Percentiles rank a stretch among this genome's conserved stretches.
phyloP scores from a whole-genome alignment of 2,888 invertebrate species.

The Galerucella nymphaeae region DNA sequence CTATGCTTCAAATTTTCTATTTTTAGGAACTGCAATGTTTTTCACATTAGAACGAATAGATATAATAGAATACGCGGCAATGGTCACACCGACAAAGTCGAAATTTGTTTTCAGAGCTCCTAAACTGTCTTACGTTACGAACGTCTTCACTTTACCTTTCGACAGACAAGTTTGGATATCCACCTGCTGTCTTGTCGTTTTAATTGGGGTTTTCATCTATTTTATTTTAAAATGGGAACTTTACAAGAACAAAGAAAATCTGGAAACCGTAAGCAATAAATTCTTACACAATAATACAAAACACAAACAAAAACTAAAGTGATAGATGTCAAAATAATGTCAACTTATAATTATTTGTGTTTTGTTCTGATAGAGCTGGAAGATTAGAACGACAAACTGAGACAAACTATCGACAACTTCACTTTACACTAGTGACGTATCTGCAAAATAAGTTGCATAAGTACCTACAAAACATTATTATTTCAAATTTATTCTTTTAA shows the following conservation, averaged over 20 bases:
- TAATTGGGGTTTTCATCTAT: slow-evolving; percentile 64
- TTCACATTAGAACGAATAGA: slow-evolving; percentile 72
- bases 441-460: no score
- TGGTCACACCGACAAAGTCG: slow-evolving; percentile 75
- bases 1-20: neutral
- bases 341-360: no score
- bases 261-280: slow-evolving; percentile 19
- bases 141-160: slow-evolving; percentile 78
- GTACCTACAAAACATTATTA: no score
- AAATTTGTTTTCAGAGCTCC: slow-evolving; percentile 80
- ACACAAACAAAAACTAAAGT: no score
- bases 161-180: slow-evolving; percentile 74
- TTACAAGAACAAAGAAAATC: slow-evolving; percentile 28
- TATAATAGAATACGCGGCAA: slow-evolving; percentile 74
- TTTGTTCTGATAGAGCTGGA: no score
- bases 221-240: slow-evolving; percentile 65
- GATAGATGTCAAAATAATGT: no score
- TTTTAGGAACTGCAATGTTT: slow-evolving; percentile 73
- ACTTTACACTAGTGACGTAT: no score
- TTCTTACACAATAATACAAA: no score
- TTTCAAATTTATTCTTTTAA: no score
- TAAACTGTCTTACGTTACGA: slow-evolving; percentile 76
- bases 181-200: slow-evolving; percentile 65
- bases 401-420: no score
- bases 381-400: no score